A percentile compares a stretch with the other conserved stretches of the same genome.
phyloP scores from a whole-genome alignment of 1,140 invertebrate genomes.

The Pteromalus puparum region DNA sequence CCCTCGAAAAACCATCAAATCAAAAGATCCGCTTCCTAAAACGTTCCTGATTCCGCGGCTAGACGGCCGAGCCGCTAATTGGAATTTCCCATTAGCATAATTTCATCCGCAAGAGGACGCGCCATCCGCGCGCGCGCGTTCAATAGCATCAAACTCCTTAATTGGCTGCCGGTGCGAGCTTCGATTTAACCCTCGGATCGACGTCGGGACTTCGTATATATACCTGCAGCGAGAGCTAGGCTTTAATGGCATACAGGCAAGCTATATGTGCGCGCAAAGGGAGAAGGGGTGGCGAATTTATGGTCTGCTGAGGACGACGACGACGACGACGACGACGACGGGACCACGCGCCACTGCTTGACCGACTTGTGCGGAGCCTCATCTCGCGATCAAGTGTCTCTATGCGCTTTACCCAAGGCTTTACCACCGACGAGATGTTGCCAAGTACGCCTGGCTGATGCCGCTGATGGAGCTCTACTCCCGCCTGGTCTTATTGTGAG shows the following conservation, averaged over 20 bases:
- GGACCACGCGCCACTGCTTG: conserved; percentile 13
- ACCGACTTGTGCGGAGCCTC: conserved; percentile 14
- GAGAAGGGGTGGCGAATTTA: conserved; percentile 20
- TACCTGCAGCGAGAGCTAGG: too few relatives aligned
- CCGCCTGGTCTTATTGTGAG: too few relatives aligned
- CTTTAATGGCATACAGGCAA: too few relatives aligned
- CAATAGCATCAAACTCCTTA: conserved; percentile 30
- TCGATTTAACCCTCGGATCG: conserved; percentile 17
- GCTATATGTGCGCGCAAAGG: neutral
- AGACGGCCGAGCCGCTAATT: neutral
- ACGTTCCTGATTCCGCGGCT: neutral
- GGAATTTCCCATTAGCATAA: conserved; percentile 34
- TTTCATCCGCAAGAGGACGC: neutral
- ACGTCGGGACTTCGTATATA: too few relatives aligned
- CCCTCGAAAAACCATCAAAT: too few relatives aligned
- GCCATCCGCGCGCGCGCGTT: neutral
- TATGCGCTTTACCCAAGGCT: neutral
- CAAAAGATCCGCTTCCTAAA: neutral
- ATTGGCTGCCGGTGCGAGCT: neutral
- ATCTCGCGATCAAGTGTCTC: conserved; percentile 3
- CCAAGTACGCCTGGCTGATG: neutral
- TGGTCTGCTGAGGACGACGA: conserved; percentile 7
- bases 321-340: neutral
- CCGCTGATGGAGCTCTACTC: too few relatives aligned
- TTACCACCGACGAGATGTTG: neutral